Evolutionary conservation across 2,888 invertebrate genomes (phyloP).

Genomic region (Ichneumoninae sp.): DNA sequence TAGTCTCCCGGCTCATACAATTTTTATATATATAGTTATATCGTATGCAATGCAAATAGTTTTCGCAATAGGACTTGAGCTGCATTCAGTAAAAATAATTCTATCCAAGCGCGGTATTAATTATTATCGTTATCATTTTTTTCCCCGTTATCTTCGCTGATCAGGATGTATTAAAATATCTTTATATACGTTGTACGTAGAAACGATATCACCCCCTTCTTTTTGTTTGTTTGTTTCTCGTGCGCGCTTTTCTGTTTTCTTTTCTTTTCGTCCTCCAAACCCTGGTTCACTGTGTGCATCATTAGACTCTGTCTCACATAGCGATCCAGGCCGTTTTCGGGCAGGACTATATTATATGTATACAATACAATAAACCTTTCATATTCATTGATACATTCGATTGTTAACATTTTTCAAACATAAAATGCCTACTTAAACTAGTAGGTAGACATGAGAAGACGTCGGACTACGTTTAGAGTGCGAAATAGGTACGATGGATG

Average conservation of each 20-base stretch:
- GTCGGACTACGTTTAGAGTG: constrained; percentile 43
- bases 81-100: constrained; percentile 77
- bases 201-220: constrained; percentile 67
- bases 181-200: constrained; percentile 76
- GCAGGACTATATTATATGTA: constrained; percentile 72
- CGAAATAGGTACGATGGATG: constrained; percentile 53
- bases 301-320: constrained; percentile 38
- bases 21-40: constrained; percentile 45
- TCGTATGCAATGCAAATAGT: constrained; percentile 51
- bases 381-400: constrained; percentile 76
- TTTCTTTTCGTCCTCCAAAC: constrained; percentile 43
- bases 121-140: constrained; percentile 78
- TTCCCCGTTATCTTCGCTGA: constrained; percentile 77
- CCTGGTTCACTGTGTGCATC: constrained; percentile 38
- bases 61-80: constrained; percentile 75
- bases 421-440: constrained; percentile 53
- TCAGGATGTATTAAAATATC: constrained; percentile 83
- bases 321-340: constrained; percentile 70
- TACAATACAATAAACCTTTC: constrained; percentile 79
- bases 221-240: constrained; percentile 67
- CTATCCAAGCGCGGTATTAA: constrained; percentile 75
- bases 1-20: constrained; percentile 70
- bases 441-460: constrained; percentile 55
- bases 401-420: constrained; percentile 65
- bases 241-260: constrained; percentile 63